Percentiles rank a stretch among this genome's conserved stretches.
These are phyloP conservation scores for Megaleporinus macrocephalus DNA, from an alignment of 2,113 vertebrate species.

Conservation along the genomic window DNA sequence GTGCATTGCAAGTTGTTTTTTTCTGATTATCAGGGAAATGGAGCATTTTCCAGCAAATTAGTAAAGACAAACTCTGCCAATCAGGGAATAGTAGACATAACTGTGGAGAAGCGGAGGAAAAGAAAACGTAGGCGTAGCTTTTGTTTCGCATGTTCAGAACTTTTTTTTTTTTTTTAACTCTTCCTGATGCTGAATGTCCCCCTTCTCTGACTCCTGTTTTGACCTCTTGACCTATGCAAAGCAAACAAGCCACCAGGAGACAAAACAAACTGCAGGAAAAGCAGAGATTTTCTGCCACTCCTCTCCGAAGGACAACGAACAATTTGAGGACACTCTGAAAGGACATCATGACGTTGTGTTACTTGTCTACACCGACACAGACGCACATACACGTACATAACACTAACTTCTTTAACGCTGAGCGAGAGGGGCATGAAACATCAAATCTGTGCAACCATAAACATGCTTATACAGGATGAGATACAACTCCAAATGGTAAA, in stretches of 20 bases:
- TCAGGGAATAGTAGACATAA: constrained; percentile 74
- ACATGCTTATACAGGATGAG: constrained; percentile 64
- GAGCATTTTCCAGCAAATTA: constrained; percentile 84
- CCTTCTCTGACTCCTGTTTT: constrained; percentile 67
- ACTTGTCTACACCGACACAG: constrained; percentile 27
- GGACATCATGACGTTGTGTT: constrained; percentile 61
- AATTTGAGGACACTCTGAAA: constrained; percentile 69
- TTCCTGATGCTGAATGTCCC: constrained; percentile 90
- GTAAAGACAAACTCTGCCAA: constrained; percentile 78
- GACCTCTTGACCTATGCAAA: constrained; percentile 80
- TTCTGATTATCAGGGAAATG: constrained; percentile 93
- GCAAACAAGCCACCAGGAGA: constrained; percentile 69
- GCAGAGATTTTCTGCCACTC: constrained; percentile 70
- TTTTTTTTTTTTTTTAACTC: constrained; percentile 61
- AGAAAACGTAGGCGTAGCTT: constrained; percentile 77
- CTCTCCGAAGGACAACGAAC: constrained; percentile 68
- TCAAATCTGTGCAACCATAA: constrained; percentile 15
- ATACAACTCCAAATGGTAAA: constrained; percentile 62
- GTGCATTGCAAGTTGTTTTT: constrained; percentile 69
- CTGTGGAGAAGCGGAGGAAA: constrained; percentile 49
- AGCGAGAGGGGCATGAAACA: constrained; percentile 5
- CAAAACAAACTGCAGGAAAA: constrained; percentile 58
- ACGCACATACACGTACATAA: constrained; percentile 51
- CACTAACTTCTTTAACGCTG: constrained; percentile 31
- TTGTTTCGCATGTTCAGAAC: constrained; percentile 77